Evolutionary conservation across 2,797 vertebrate species (phyloP), one percentile per base, ranked within the genome.

Genomic region (Sebastes cheni): DNA sequence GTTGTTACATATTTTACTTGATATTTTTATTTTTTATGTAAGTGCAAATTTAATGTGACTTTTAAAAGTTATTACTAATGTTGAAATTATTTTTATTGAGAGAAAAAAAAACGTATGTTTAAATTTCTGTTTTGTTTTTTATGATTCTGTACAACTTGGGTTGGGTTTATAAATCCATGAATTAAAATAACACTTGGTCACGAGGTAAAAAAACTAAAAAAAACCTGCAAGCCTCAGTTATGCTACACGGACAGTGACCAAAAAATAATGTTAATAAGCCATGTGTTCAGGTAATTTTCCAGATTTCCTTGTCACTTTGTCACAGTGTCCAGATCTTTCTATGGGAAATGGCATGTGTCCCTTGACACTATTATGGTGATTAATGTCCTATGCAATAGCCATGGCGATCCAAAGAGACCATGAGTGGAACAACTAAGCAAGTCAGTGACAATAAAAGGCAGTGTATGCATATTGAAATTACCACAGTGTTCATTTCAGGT

Each of bases 1-100:
- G 66, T 59, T 86, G 88, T 92, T 92, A 91, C 88, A 92, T 82
- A 67, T 85, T 84, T 84, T 81, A 86, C 83, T 87, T 86, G 62
- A 85, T 85, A 84, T 80, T 72, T 84, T 82, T 77, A 66, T 87
- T 86, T 83, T 86, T 67, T 75, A 79, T 86, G 58, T 72, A 67
- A 66, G 61, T 85, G 55, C 56, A 84, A 82, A 75, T 88, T 39
- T 83, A 39, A 77, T 88, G 67, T 79, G 46, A 58, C 75, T 91
- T 87, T 74, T 69, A 23, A 55, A 78, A 77, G 27, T 78, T n/a
- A 80, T 88, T 86, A 88, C 85, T 88, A 87, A 92, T 89, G 89
- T 83, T 86, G 67, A 83, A 79, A 75, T 75, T 32, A 84, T 86
- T 93, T 81, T 86, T 85, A 81, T 67, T 75, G 67, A 70, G 52